phyloP scores from a whole-genome alignment of 2,797 vertebrate genomes.

The Serranus cabrilla region DNA sequence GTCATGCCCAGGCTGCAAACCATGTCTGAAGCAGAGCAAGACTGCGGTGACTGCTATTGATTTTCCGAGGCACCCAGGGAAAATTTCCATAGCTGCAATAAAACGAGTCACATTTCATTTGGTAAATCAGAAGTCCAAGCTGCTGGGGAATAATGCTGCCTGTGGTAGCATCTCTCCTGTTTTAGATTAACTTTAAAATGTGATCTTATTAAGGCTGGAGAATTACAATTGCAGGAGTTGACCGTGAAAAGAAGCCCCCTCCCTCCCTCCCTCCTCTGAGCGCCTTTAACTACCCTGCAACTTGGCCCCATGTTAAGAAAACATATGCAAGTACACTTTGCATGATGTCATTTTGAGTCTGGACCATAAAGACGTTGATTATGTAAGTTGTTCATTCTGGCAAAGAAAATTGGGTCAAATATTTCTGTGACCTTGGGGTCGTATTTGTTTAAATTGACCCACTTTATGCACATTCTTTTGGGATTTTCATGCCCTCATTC shows the following conservation, averaged over 20 bases:
- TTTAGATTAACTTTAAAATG: background rate
- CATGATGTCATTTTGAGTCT: constrained; percentile 73
- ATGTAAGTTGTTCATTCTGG: constrained; percentile 43
- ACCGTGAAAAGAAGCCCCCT: constrained; percentile 22
- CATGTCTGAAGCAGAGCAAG: constrained; percentile 58
- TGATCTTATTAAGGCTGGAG: constrained; percentile 25
- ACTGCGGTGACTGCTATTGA: constrained; percentile 52
- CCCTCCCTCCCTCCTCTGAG: constrained; percentile 28
- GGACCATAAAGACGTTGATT: constrained; percentile 47
- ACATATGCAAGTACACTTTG: constrained; percentile 57
- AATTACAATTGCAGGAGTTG: constrained; percentile 18
- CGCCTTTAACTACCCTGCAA: constrained; percentile 26
- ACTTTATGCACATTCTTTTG: constrained; percentile 2
- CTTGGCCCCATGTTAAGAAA: constrained; percentile 68
- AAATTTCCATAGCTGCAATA: constrained; percentile 52
- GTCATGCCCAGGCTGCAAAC: constrained; percentile 49
- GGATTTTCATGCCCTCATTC: background rate
- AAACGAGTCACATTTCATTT: constrained; percentile 47
- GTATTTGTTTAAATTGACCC: constrained; percentile 33
- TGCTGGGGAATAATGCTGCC: constrained; percentile 12
- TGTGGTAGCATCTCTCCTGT: background rate
- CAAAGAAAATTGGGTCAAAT: constrained; percentile 53
- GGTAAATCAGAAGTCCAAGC: background rate
- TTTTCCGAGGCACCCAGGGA: constrained; percentile 44
- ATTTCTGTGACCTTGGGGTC: constrained; percentile 14